Evolutionary conservation across 2,888 invertebrate genomes (phyloP).

Genomic region (Fragum whitleyi): DNA sequence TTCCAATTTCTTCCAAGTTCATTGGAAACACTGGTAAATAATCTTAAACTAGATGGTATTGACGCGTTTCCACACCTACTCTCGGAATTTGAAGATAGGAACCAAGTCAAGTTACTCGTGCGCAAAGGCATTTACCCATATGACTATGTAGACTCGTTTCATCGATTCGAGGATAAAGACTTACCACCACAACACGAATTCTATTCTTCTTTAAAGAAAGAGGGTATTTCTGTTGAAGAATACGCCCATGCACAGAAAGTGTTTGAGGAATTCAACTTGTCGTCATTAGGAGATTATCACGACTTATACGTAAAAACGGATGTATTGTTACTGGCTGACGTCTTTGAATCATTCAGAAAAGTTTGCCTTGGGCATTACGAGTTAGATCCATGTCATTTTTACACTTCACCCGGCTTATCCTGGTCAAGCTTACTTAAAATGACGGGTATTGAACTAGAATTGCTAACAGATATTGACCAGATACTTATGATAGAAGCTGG

Average conservation of each 20-base stretch:
- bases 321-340: conserved; percentile 32
- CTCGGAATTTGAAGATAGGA: conserved; percentile 11
- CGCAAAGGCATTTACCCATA: conserved; percentile 39
- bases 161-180: conserved; percentile 15
- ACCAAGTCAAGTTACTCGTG: conserved; percentile 17
- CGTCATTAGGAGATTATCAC: conserved; percentile 37
- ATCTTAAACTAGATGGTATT: conserved; percentile 46
- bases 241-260: conserved; percentile 37
- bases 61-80: conserved; percentile 40
- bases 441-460: conserved; percentile 33
- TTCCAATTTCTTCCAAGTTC: conserved; percentile 45
- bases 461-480: conserved; percentile 39
- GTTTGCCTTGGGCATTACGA: conserved; percentile 47
- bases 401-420: conserved; percentile 46
- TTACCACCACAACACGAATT: conserved; percentile 31
- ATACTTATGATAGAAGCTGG: conserved; percentile 34
- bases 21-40: conserved; percentile 40
- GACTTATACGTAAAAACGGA: conserved; percentile 47
- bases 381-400: conserved; percentile 47
- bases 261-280: conserved; percentile 28
- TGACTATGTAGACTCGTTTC: conserved; percentile 30
- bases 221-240: conserved; percentile 38
- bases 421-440: conserved; percentile 41
- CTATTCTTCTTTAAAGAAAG: conserved; percentile 31
- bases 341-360: conserved; percentile 39